Percentiles rank a stretch among this genome's conserved stretches.
These are phyloP conservation scores for Syngnathus acus DNA, from an alignment of 2,797 vertebrate species.

Conservation along the genomic window DNA sequence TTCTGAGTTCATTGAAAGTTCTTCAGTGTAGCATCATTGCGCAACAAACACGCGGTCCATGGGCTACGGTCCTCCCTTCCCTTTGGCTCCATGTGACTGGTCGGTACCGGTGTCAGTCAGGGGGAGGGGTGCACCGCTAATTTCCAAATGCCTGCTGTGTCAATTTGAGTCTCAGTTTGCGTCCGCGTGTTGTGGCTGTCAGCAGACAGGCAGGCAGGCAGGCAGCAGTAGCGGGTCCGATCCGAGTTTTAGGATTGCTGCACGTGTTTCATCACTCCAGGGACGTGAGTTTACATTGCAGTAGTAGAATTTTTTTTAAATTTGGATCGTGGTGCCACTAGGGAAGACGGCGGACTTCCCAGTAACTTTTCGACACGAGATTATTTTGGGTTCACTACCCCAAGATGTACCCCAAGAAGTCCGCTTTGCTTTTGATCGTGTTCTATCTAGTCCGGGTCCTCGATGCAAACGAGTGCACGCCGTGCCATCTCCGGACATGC, in stretches of 20 bases:
- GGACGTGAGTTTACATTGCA: slow-evolving; percentile 34
- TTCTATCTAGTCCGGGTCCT: slow-evolving; percentile 53
- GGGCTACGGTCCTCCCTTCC: slow-evolving; percentile 45
- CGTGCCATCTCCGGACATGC: slow-evolving; percentile 66
- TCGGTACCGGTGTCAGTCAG: slow-evolving; percentile 59
- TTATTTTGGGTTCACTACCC: neutral
- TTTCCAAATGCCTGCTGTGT: slow-evolving; percentile 63
- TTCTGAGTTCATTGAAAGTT: slow-evolving; percentile 3
- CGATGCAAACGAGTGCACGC: slow-evolving; percentile 59
- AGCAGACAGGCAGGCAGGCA: slow-evolving; percentile 25
- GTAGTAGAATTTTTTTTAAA: slow-evolving; percentile 12
- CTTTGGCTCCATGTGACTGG: slow-evolving; percentile 60
- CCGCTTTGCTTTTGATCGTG: slow-evolving; percentile 43
- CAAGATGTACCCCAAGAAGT: slow-evolving; percentile 56
- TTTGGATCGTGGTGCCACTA: slow-evolving; percentile 14
- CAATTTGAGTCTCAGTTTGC: slow-evolving; percentile 63
- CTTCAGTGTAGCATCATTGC: slow-evolving; percentile 40
- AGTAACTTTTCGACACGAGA: neutral
- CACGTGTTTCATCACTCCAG: slow-evolving; percentile 1
- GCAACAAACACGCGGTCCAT: slow-evolving; percentile 38
- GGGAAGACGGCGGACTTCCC: neutral
- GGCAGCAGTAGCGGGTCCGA: slow-evolving; percentile 12
- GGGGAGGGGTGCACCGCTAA: slow-evolving; percentile 57
- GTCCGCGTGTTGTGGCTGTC: slow-evolving; percentile 41
- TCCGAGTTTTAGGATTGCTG: slow-evolving; percentile 21